These are phyloP conservation scores for Pseudoatta argentina DNA, from an alignment of 1,140 invertebrate species.

Conservation along the genomic window DNA sequence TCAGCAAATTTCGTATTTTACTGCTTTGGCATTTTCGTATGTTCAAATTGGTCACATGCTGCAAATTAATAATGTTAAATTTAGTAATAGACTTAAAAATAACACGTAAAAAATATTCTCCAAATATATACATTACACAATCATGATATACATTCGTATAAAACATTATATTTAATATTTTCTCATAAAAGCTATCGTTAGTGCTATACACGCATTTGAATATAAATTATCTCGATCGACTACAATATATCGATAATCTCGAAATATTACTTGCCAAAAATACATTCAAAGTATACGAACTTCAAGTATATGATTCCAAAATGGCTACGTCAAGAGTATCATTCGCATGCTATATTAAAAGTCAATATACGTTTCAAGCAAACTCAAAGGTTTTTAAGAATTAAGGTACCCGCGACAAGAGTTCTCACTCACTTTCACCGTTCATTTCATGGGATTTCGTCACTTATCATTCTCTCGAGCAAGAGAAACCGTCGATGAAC, in stretches of 20 bases:
- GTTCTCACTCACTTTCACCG: not conserved
- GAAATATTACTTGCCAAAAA: not conserved
- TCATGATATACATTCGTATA: not conserved
- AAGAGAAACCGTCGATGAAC: not conserved
- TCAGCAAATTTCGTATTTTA: not conserved
- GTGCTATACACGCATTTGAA: not conserved
- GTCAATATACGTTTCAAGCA: not conserved
- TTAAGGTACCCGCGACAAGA: too few relatives aligned
- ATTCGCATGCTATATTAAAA: not conserved
- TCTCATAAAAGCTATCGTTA: not conserved
- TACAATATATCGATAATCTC: conserved; percentile 9
- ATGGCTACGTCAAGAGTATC: not conserved
- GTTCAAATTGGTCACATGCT: not conserved
- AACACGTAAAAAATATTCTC: not conserved
- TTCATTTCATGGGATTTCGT: not conserved
- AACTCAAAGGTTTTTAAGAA: not conserved
- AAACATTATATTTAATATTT: not conserved
- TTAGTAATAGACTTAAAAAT: not conserved
- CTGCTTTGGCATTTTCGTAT: not conserved
- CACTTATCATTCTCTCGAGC: not conserved
- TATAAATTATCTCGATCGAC: not conserved
- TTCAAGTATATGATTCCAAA: not conserved
- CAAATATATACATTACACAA: not conserved
- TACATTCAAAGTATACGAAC: too few relatives aligned
- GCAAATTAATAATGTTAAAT: not conserved